phyloP scores from a whole-genome alignment of 1,140 invertebrate species.

The Hestina assimilis region DNA sequence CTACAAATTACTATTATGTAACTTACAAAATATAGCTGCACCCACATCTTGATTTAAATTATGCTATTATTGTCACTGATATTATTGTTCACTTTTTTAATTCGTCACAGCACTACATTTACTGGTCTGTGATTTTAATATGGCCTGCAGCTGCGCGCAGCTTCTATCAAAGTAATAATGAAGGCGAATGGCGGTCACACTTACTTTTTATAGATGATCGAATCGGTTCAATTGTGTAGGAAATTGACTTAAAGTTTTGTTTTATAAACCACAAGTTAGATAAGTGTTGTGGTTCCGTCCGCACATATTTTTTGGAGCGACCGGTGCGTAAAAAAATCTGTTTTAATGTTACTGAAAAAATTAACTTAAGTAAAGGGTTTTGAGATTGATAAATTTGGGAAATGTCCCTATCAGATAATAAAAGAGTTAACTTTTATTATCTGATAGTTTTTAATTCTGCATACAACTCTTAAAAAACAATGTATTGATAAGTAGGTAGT shows the following conservation, averaged over 20 bases:
- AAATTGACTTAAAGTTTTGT: slow-evolving; percentile 50
- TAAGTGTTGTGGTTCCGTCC: slow-evolving; percentile 44
- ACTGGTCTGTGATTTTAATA: neutral
- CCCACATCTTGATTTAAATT: slow-evolving; percentile 21
- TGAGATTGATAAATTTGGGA: too few species aligned
- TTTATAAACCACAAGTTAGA: slow-evolving; percentile 61
- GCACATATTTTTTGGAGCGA: slow-evolving; percentile 44
- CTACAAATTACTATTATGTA: neutral
- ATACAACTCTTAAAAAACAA: too few species aligned
- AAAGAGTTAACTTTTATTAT: too few species aligned
- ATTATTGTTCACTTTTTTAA: slow-evolving; percentile 12
- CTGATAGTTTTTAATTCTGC: too few species aligned
- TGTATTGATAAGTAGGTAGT: too few species aligned
- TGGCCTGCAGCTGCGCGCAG: slow-evolving; percentile 31
- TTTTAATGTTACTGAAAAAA: neutral
- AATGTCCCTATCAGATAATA: too few species aligned
- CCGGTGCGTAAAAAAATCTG: slow-evolving; percentile 44
- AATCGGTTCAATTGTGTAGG: slow-evolving; percentile 48
- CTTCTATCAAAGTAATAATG: slow-evolving; percentile 47
- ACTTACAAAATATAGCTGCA: slow-evolving; percentile 9
- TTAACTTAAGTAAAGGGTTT: too few species aligned
- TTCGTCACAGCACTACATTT: slow-evolving; percentile 7
- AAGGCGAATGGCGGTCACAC: slow-evolving; percentile 43
- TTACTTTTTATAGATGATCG: slow-evolving; percentile 60
- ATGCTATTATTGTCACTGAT: slow-evolving; percentile 6